Percentiles rank a stretch among this genome's conserved stretches.
Evolutionary conservation across 2,888 invertebrate species (phyloP).

Genomic region (Tanytarsus gracilentus): DNA sequence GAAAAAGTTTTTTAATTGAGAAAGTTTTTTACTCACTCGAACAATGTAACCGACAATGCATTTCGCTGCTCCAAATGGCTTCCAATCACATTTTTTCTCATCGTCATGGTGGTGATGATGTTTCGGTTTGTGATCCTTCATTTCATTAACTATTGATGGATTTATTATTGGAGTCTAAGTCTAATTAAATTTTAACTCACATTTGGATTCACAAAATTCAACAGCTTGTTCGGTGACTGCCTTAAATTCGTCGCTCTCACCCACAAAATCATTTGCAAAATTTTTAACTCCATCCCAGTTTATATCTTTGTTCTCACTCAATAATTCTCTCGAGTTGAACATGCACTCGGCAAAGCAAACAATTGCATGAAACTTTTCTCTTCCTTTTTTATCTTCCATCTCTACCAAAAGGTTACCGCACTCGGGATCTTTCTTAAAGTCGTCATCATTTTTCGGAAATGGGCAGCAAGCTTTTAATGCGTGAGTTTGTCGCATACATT

Average conservation of each 20-base stretch:
- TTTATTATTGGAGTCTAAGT: no score
- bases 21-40: no score
- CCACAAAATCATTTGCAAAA: neutral
- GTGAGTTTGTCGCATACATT: neutral
- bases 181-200: neutral
- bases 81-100: no score
- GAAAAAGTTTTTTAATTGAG: no score
- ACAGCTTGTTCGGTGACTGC: neutral
- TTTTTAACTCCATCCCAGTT: neutral
- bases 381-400: slow-evolving; percentile 2
- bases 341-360: slow-evolving; percentile 2
- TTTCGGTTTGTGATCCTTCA: no score
- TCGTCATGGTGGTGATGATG: no score
- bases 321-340: neutral
- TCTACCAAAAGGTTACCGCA: slow-evolving; percentile 1
- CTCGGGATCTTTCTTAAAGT: neutral
- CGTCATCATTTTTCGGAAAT: neutral
- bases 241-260: neutral
- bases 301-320: neutral
- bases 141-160: no score
- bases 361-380: neutral
- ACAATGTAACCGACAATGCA: no score
- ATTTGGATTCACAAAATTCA: neutral
- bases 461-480: neutral
- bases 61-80: no score